phyloP scores from a whole-genome alignment of 1,140 invertebrate genomes.

The Microvelia longipes region DNA sequence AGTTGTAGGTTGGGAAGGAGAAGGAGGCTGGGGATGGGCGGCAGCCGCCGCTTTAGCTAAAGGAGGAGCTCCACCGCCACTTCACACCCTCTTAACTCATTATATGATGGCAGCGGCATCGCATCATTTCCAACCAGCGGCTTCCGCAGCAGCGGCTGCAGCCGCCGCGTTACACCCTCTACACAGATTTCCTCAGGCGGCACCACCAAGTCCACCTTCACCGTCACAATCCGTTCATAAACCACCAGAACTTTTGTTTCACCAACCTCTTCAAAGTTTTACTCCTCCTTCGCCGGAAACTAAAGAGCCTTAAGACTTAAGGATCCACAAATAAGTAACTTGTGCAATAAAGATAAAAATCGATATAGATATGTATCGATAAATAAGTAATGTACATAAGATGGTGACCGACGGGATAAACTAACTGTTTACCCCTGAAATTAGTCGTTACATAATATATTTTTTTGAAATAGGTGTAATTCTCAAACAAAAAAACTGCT shows the following conservation, averaged over 20 bases:
- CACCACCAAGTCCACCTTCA: not conserved
- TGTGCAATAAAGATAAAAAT: too few relatives aligned
- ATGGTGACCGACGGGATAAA: too few relatives aligned
- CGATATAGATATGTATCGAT: too few relatives aligned
- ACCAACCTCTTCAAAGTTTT: not conserved
- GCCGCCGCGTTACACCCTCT: not conserved
- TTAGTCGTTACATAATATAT: too few relatives aligned
- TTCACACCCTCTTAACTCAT: not conserved
- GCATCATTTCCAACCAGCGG: not conserved
- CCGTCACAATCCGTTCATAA: not conserved
- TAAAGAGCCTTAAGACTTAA: not conserved
- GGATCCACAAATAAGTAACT: too few relatives aligned
- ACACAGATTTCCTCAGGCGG: not conserved
- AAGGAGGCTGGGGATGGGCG: not conserved
- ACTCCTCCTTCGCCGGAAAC: not conserved
- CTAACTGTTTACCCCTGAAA: too few relatives aligned
- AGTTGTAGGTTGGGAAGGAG: not conserved
- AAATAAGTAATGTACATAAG: too few relatives aligned
- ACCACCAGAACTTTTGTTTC: not conserved
- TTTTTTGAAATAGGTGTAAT: too few relatives aligned
- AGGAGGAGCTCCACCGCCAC: not conserved
- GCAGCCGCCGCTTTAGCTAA: not conserved
- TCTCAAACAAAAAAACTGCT: too few relatives aligned
- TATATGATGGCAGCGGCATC: conserved; percentile 1
- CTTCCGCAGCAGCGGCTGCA: not conserved